Base-by-base conservation (phyloP, 1,140 invertebrate genomes). In the Pissodes strobi region DNA sequence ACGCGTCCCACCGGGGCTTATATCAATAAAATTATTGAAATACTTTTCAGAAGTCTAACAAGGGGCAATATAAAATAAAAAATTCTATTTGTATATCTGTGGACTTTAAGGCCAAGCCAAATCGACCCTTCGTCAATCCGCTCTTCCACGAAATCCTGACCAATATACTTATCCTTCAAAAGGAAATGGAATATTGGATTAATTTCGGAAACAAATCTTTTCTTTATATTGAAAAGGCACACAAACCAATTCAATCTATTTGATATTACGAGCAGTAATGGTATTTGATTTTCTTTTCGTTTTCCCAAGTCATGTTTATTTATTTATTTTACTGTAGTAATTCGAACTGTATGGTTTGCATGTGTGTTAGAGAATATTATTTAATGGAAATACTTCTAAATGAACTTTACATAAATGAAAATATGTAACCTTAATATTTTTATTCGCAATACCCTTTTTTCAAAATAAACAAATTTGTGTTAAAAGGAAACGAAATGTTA, bases 11-110 rank as follows among this genome's bases (percentile, higher is more conserved):
- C 46, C 13, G 61, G 52, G 49, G 19, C 55, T 48, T 30, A 56
- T 68, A 68, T 68, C 66, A 68, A 68, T 60, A 68, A 68, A 49
- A 48, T 68, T 68, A 68, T 68, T 64, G 66, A 64, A 68, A 68
- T 68, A 64, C 57, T 52, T 64, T 68, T 68, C 19, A 53, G 37
- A 38, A 53, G 39, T 52, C 52, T 63, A 56, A 64, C 58, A 55
- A 64, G 58, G 62, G 65, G 66, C 56, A 60, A 55, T 49, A 43
- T 43, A 60, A 64, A 62, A 57, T 43, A 60, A 68, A 62, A 68
- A 68, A 48, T 68, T 55, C 60, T 43, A 68, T 63, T 63, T 68
- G 62, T 64, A 68, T 64, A 68, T 65, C 37, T 58, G 45, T 52
- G 21, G 66, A 64, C 60, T 63, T 46, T 21, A 60, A 67, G 46